Base-by-base conservation (phyloP, 2,797 vertebrate species). In the Pseudopleuronectes americanus region DNA sequence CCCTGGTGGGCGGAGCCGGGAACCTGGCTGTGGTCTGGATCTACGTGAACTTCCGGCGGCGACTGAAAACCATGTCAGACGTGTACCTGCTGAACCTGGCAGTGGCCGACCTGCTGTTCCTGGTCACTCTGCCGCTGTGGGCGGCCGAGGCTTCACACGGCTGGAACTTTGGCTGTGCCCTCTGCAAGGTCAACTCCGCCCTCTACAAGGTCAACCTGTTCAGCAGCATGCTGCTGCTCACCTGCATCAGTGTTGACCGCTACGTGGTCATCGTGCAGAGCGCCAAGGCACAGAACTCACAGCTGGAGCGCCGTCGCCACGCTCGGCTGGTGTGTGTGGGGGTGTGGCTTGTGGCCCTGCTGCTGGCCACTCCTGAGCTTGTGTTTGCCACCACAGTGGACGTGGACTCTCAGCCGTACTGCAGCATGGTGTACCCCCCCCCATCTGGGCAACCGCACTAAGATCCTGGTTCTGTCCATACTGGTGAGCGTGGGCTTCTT, bases 151-250 rank as follows among this genome's bases (percentile, higher is more conserved):
- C 96, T 0, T 79, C 83, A 0, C 10, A 74, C 0, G 90, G 94
- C 58, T 98, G 97, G 97, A 78, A 33, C 14, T 96, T 97, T 7
- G 92, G 94, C 24, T 33, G 76, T 2, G n/a, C 58, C 17, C 62
- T 95, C 79, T 98, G 97, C 83, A 97, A 94, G 77, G 24, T 93
- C 0, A 93, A 94, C 74, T 93, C 91, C 0, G 92, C 94, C 45
- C 57, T 94, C 74, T 97, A 97, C 83, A 97, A 96, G 87, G 92
- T 96, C 76, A 97, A 97, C 84, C 95, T 97, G 80, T 98, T 96
- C 38, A 92, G 96, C 88, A 94, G 95, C 51, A 93, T 93, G 87
- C 73, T 97, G 16, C 92, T 98, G 47, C 94, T 98, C 38, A 95
- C 93, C 60, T 96, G 95, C 84, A 95, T 98, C 86, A 97, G 97